Percentiles rank a stretch among this genome's conserved stretches.
Conservation (phyloP, 2,797 vertebrate genomes). For the Pelochelys cantorii region DNA sequence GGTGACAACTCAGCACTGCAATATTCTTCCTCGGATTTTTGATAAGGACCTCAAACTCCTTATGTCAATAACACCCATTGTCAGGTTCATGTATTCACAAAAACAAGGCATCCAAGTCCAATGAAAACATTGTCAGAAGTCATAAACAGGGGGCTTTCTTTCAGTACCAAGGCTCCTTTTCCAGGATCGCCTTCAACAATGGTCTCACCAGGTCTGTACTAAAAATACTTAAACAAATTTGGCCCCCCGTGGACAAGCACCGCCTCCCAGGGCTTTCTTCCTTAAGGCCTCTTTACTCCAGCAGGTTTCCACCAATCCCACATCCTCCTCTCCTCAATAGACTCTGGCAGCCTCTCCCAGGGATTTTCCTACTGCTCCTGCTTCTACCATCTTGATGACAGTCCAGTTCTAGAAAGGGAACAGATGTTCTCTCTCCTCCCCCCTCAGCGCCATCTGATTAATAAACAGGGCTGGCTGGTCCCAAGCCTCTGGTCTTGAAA, state of each 20-base stretch:
- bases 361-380: no score
- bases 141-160: background rate
- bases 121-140: background rate
- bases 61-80: background rate
- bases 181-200: background rate
- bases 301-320: background rate
- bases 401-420: background rate
- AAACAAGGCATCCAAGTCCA: background rate
- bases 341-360: background rate
- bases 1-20: background rate
- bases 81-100: background rate
- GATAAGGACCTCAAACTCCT: background rate
- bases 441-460: background rate
- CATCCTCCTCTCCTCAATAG: background rate
- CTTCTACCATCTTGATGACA: background rate
- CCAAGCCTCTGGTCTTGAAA: background rate
- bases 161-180: background rate
- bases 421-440: background rate
- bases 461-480: background rate
- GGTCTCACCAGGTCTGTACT: background rate
- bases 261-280: background rate
- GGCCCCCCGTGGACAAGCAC: background rate
- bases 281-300: background rate
- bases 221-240: background rate
- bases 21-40: background rate